phyloP scores from a whole-genome alignment of 2,888 invertebrate genomes.

The Phlogophora meticulosa region DNA sequence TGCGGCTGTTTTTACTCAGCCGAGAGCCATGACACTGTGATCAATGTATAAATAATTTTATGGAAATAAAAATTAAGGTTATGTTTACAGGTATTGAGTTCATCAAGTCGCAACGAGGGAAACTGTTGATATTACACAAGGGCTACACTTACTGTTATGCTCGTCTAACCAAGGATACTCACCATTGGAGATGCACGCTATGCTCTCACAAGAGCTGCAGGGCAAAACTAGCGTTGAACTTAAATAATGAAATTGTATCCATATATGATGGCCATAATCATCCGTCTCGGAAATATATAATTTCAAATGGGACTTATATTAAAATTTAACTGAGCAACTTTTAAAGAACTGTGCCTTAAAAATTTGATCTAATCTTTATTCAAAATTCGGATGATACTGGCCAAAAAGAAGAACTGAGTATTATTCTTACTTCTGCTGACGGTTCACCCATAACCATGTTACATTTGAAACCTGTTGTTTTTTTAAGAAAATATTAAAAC shows the following conservation, averaged over 20 bases:
- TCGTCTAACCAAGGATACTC: slow-evolving; percentile 10
- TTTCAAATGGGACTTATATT: slow-evolving; percentile 17
- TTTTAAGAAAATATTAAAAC: no score
- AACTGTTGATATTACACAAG: slow-evolving; percentile 8
- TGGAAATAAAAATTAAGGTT: background rate
- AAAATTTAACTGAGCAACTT: background rate
- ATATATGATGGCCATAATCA: slow-evolving; percentile 29
- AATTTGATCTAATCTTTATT: background rate
- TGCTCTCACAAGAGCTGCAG: slow-evolving; percentile 27
- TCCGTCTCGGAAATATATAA: slow-evolving; percentile 6
- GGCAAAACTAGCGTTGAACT: slow-evolving; percentile 29
- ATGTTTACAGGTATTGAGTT: slow-evolving; percentile 30
- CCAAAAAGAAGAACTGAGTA: no score
- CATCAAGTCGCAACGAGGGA: slow-evolving; percentile 25
- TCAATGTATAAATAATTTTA: background rate
- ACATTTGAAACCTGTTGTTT: no score
- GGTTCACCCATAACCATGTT: no score
- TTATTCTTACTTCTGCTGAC: no score
- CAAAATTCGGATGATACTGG: no score
- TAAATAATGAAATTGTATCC: slow-evolving; percentile 10
- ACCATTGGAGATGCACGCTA: slow-evolving; percentile 36
- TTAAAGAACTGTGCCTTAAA: background rate
- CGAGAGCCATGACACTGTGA: no score
- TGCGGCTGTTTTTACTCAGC: no score
- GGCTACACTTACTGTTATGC: slow-evolving; percentile 13